Base-by-base conservation (phyloP, 2,888 invertebrate species). In the Lathronympha strigana region DNA sequence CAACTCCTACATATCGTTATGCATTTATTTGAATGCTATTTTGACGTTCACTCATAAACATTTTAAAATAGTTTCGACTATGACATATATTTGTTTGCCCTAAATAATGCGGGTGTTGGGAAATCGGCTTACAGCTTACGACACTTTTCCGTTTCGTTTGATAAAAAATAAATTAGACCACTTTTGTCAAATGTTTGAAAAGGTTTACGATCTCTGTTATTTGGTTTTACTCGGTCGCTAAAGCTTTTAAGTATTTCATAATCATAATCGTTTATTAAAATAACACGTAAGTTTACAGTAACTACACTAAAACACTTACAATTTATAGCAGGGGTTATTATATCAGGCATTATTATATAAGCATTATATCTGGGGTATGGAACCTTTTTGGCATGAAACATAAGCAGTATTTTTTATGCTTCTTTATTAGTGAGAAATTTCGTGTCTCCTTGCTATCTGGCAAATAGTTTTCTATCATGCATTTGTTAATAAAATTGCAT, bases 21-120 rank as follows among this genome's bases (percentile, higher is more conserved):
- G 55, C 21, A 54, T 63, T 54, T 55, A 40, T 36, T 49, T 63
- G 25, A 63, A 63, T 55, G 55, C 21, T 54, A 47, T 62, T 63
- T 40, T 63, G 63, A 63, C 63, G 33, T n/a, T n/a, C 2, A 36
- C 54, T 49, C 63, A 63, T 55, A 63, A 54, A 63, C 38, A 49
- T 63, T 63, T 63, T 57, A 63, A 57, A 63, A 63, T 57, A 38
- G 55, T 38, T 49, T 57, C 31, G 8, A 50, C 40, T 55, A 38
- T 63, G 63, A 63, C 63, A 63, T 50, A 63, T 57, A 55, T 55
- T 55, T 38, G 43, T 21, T 21, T 55, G 55, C 13, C 49, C 63
- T 40, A 3, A 63, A 62, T 54, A 54, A 54, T 54, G 25, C 47
- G 19, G 47, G 25, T 15, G 62, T 63, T 63, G 47, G 54, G 63